Conservation (phyloP, 2,113 vertebrate genomes). For the Probosciger aterrimus region DNA sequence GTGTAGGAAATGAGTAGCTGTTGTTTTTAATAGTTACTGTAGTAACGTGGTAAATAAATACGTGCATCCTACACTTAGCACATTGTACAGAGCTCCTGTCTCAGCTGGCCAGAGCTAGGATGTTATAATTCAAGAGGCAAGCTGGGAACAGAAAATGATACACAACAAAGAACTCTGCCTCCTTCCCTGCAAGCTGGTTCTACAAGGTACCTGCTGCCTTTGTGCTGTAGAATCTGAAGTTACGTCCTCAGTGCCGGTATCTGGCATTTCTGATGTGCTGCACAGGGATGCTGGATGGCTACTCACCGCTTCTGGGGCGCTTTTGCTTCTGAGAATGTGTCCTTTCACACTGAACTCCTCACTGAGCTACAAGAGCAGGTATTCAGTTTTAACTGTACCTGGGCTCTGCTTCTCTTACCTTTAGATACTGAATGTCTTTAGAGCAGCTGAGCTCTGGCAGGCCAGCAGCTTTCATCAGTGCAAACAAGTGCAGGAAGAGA, state of each 20-base stretch:
- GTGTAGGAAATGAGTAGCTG: not conserved
- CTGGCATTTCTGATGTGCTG: not conserved
- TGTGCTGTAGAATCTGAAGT: not conserved
- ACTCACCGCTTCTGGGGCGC: not conserved
- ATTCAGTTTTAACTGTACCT: fast-evolving
- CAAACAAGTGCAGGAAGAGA: conserved; percentile 95
- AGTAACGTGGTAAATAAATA: not conserved
- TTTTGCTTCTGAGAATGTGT: not conserved
- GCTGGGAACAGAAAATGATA: not conserved
- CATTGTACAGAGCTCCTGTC: not conserved
- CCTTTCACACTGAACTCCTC: not conserved
- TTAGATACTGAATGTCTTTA: conserved; percentile 98
- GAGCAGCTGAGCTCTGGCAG: conserved; percentile 95
- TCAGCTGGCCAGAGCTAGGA: not conserved
- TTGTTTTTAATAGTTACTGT: not conserved
- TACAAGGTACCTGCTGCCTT: not conserved
- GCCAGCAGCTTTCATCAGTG: conserved; percentile 96
- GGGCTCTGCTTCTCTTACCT: conserved; percentile 73
- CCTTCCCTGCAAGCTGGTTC: not conserved
- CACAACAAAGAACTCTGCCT: not conserved
- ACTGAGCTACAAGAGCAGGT: not conserved
- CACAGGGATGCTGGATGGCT: fast-evolving
- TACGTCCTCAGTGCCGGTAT: not conserved
- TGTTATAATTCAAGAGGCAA: not conserved
- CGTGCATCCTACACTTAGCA: not conserved